Base-by-base conservation (phyloP, 2,113 vertebrate species). In the Pituophis catenifer region DNA sequence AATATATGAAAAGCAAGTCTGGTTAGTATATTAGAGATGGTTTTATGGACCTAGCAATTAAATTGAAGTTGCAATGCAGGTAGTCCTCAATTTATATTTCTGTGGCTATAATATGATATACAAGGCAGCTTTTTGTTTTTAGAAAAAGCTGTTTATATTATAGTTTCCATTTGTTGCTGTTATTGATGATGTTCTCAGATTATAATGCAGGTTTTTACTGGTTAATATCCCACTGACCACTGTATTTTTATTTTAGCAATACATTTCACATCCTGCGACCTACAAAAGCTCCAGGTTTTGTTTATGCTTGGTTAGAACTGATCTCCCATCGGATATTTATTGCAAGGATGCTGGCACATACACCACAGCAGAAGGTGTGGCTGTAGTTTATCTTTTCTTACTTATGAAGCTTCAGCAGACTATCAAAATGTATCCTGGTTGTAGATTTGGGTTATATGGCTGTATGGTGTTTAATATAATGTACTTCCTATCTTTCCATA, bases 301-400 rank as follows among this genome's bases (percentile, higher is more conserved):
- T 99, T 92, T 99, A 99, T 95, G 99, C 99, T 95, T 99, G 99
- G 99, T 98, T 99, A 97, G 99, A 99, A 97, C 98, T 99, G 95
- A 99, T 99, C 97, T 99, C 99, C 87, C 99, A 99, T 96, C 98
- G 99, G 96, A 99, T 99, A 98, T 99, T 99, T 97, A 99, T 99
- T 93, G 99, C 99, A 97, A 98, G 99, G 97, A 99, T 99, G 99
- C 97, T 99, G 93, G 99, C 99, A 48, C 99, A 99, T 98, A 99
- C 99, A 58, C 99, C 99, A 50, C 99, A 99, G 97, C 99, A 99
- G 98, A 99, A 99, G 99, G 99, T 99, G 97, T 98, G 98, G 97
- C 97, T 98, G 97, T 97, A 97, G 88, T 98, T 98, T 97, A 94
- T 98, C 97, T 97, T 93, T 95, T 97, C 94, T 96, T 96, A 94